Percentiles rank a stretch among this genome's conserved stretches.
Conservation (phyloP, 2,888 invertebrate genomes). For the Osmoderma eremita region DNA sequence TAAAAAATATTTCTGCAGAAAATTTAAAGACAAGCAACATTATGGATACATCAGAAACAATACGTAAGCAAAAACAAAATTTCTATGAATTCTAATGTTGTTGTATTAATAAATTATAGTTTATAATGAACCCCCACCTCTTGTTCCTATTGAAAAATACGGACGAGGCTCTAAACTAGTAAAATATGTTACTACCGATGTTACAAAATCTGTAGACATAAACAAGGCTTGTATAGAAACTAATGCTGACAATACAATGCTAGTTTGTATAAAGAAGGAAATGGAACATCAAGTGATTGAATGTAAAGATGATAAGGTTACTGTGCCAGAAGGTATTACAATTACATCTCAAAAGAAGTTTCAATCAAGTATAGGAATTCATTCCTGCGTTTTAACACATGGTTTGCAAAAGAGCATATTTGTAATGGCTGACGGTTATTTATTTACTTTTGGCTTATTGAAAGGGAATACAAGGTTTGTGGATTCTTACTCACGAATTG, state of each 20-base stretch:
- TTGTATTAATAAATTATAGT: conserved; percentile 15
- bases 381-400: conserved; percentile 47
- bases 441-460: conserved; percentile 56
- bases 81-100: background rate
- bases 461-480: conserved; percentile 54
- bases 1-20: background rate
- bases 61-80: conserved; percentile 1
- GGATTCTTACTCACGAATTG: too few species aligned
- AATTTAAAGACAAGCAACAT: background rate
- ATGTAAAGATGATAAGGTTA: conserved; percentile 2
- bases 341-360: conserved; percentile 47
- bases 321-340: conserved; percentile 12
- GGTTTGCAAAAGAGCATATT: conserved; percentile 54
- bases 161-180: background rate
- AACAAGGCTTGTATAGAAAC: too few species aligned
- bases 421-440: conserved; percentile 54
- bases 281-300: background rate
- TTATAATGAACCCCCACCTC: conserved; percentile 23
- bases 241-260: background rate
- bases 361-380: conserved; percentile 51
- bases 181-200: background rate
- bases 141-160: conserved; percentile 19
- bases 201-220: too few species aligned
- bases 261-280: background rate
- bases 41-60: background rate